Percentiles rank a stretch among this genome's conserved stretches.
Conservation (phyloP, 2,113 vertebrate genomes). For the Neodon shergylaensis region DNA sequence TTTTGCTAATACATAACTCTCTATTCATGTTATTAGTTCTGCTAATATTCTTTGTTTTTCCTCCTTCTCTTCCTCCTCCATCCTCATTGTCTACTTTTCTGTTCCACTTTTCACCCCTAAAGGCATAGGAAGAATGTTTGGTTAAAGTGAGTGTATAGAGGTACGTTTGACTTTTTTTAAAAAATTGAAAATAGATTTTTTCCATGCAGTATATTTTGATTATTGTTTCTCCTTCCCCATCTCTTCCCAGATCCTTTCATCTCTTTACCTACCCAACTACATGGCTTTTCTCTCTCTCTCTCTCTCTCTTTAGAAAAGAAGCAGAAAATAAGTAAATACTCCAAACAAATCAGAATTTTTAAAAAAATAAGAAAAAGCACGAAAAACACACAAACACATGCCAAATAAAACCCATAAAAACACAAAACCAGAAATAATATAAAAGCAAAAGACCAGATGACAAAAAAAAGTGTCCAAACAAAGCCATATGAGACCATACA, state of each 20-base stretch:
- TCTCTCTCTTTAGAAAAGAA: not conserved
- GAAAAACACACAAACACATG: not conserved
- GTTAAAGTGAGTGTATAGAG: not conserved
- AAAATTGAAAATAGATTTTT: not conserved
- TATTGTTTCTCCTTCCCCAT: not conserved
- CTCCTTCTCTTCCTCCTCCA: not conserved
- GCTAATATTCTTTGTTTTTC: not conserved
- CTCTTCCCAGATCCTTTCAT: not conserved
- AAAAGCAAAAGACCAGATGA: not conserved
- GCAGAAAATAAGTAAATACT: not conserved
- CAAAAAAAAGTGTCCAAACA: not conserved
- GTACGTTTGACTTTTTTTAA: not conserved
- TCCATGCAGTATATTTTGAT: not conserved
- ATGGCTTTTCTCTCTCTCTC: not conserved
- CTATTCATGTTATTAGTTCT: not conserved
- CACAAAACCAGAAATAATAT: not conserved
- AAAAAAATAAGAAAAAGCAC: not conserved
- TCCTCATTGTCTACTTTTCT: not conserved
- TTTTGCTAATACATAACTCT: conserved; percentile 36
- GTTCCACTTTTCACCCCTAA: not conserved
- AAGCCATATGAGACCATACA: not conserved
- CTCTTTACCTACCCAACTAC: not conserved
- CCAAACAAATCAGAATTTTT: not conserved
- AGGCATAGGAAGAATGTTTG: not conserved
- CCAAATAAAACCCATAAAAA: not conserved